Evolutionary conservation across 2,113 vertebrate species (phyloP).

Genomic region (Callopanchax toddi): DNA sequence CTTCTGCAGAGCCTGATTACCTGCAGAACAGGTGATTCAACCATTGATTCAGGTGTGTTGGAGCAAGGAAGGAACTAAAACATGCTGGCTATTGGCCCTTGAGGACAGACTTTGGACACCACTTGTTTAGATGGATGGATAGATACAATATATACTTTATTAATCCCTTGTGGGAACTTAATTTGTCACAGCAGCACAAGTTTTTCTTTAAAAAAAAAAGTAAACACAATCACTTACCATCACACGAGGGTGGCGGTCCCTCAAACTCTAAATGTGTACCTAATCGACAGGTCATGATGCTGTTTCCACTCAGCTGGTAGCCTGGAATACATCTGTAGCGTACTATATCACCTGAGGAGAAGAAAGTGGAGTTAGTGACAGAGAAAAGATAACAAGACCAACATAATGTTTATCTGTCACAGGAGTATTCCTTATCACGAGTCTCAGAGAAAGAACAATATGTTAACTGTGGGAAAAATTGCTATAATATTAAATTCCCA

Average conservation of each 20-base stretch:
- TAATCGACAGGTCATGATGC: constrained; percentile 90
- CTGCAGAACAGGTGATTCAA: too few species aligned
- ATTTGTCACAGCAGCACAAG: too few species aligned
- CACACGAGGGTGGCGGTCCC: constrained; percentile 91
- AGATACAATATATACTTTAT: too few species aligned
- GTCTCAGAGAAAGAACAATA: constrained; percentile 20
- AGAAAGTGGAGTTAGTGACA: neutral
- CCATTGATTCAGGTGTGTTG: too few species aligned
- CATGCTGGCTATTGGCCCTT: too few species aligned
- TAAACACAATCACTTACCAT: constrained; percentile 80
- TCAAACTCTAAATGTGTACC: constrained; percentile 92
- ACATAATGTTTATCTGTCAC: neutral
- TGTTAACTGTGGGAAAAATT: constrained; percentile 17
- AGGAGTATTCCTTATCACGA: constrained; percentile 19
- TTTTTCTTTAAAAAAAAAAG: too few species aligned
- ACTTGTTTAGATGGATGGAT: too few species aligned
- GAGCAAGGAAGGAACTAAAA: too few species aligned
- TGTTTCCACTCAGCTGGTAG: constrained; percentile 89
- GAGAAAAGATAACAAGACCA: neutral
- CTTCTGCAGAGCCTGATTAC: too few species aligned
- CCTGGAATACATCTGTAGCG: constrained; percentile 93
- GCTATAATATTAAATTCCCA: constrained; percentile 5
- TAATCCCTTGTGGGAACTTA: too few species aligned
- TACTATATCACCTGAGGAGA: constrained; percentile 88
- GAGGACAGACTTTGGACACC: too few species aligned